Evolutionary conservation across 2,113 vertebrate species (phyloP).

Genomic region (pig (Sus scrofa)): T2T-Sscrofa CM000812.6:58790001-58790500

Average conservation of each 20-base stretch:
- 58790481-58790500: constrained; percentile 30
- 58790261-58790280: constrained; percentile 60
- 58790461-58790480: constrained; percentile 63
- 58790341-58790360: constrained; percentile 58
- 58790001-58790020: constrained; percentile 55
- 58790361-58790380: constrained; percentile 46
- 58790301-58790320: constrained; percentile 45
- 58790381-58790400: constrained; percentile 29
- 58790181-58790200: constrained; percentile 51
- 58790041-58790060: constrained; percentile 60
- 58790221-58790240: constrained; percentile 70
- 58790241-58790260: constrained; percentile 51
- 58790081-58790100: constrained; percentile 65
- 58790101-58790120: constrained; percentile 75
- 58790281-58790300: constrained; percentile 53
- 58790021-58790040: constrained; percentile 42
- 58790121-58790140: constrained; percentile 73
- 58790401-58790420: constrained; percentile 72
- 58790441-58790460: constrained; percentile 34
- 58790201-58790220: constrained; percentile 56
- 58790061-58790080: constrained; percentile 69
- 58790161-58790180: constrained; percentile 65
- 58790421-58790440: constrained; percentile 47
- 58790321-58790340: constrained; percentile 10
- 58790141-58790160: constrained; percentile 75